Evolutionary conservation across 2,888 invertebrate genomes (phyloP), one percentile per base, ranked within the genome.

Genomic region (Neuroscelio doddi): DNA sequence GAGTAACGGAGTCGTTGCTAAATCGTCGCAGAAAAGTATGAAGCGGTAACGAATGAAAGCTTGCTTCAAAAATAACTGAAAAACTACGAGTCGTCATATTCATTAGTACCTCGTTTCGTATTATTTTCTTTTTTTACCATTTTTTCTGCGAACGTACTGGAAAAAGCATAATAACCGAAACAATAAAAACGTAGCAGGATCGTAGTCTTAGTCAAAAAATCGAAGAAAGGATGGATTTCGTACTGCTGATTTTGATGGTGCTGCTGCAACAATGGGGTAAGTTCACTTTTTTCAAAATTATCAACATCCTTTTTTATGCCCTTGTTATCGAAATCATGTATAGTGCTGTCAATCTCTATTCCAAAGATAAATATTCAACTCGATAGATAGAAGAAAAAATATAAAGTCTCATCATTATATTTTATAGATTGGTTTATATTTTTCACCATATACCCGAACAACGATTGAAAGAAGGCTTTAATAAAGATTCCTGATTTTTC

Each of bases 161-260:
- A 26, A 44, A 30, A 39, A 26, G 44, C 26, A 21, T 53, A 41
- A 52, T 21, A 24, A 49, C 30, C 30, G 30, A 44, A 15, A 12
- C 39, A 49, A 45, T n/a, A 47, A 21, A 21, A 5, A 49, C 52
- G 44, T 16, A 15, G 21, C 42, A 53, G 52, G 42, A 32, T 32
- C 26, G 34, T 44, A 30, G 34, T 16, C 50, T 56, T 58, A 53
- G 53, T 30, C 29, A 27, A 49, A 39, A 46, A 44, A 62, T 55
- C 52, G 45, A 41, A 38, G 56, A 50, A 30, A 64, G 56, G 55
- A 68, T 68, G 68, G 68, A 64, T 68, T 62, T 64, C 52, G 61
- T 62, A 49, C 55, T 62, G 26, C 50, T 61, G 34, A 41, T 64
- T 45, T 62, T 68, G 30, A 68, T 62, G 51, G 57, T 64, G 51